These are phyloP conservation scores for Euphydryas editha DNA, from an alignment of 2,888 invertebrate species.

Conservation along the genomic window DNA sequence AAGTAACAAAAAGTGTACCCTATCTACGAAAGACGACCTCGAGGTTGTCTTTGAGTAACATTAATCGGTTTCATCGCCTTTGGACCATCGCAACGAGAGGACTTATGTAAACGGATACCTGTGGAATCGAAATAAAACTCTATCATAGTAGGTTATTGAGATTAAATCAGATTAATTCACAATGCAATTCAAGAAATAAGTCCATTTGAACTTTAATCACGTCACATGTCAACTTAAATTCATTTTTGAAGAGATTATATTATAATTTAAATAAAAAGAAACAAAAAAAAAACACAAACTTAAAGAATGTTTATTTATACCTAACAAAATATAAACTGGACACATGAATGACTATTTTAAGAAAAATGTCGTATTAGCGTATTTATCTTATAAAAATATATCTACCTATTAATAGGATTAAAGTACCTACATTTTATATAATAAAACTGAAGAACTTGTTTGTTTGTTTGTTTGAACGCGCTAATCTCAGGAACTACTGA, in stretches of 20 bases:
- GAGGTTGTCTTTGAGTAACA: constrained; percentile 79
- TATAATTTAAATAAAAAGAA: not conserved
- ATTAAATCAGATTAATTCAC: not conserved
- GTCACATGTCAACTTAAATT: constrained; percentile 16
- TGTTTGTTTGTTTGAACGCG: too few species aligned
- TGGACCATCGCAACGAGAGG: constrained; percentile 12
- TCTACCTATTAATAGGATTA: too few species aligned
- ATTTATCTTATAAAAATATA: too few species aligned
- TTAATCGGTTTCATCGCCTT: constrained; percentile 69
- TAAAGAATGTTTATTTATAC: too few species aligned
- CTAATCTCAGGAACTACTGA: too few species aligned
- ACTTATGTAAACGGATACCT: constrained; percentile 8
- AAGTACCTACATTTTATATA: too few species aligned
- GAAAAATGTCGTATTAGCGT: too few species aligned
- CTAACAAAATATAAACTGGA: too few species aligned
- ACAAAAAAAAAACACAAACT: too few species aligned
- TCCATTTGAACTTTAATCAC: constrained; percentile 1
- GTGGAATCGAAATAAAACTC: constrained; percentile 10
- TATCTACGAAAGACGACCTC: constrained; percentile 66
- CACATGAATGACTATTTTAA: too few species aligned
- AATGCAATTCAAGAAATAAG: not conserved
- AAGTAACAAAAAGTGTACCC: constrained; percentile 80
- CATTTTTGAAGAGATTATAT: not conserved
- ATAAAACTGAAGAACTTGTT: too few species aligned
- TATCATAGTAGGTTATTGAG: not conserved